These are phyloP conservation scores for Gymnocypris eckloni DNA, from an alignment of 2,797 vertebrate species.

Conservation along the genomic window DNA sequence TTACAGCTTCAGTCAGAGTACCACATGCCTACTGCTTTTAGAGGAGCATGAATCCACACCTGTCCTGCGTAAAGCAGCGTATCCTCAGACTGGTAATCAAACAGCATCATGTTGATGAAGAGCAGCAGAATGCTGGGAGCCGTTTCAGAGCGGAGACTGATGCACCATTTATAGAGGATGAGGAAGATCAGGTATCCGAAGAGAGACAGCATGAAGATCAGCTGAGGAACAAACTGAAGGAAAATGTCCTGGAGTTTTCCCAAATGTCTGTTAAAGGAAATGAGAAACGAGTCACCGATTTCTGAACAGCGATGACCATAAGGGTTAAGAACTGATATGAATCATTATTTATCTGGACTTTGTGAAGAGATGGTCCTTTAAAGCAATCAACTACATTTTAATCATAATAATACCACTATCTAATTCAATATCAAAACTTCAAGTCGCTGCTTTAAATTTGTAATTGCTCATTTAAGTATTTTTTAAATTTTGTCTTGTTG, in stretches of 20 bases:
- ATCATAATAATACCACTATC: not conserved
- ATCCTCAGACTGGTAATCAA: constrained; percentile 49
- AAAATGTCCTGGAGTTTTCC: constrained; percentile 55
- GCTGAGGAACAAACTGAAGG: constrained; percentile 64
- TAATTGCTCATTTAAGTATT: no score
- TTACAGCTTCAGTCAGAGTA: not conserved
- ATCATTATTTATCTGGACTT: not conserved
- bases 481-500: no score
- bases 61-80: constrained; percentile 58
- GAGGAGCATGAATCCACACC: constrained; percentile 47
- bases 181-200: constrained; percentile 67
- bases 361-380: not conserved
- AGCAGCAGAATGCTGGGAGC: constrained; percentile 66
- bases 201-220: constrained; percentile 64
- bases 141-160: constrained; percentile 48
- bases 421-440: not conserved
- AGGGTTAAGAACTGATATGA: not conserved
- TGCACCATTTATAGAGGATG: constrained; percentile 67
- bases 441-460: no score
- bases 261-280: constrained; percentile 56
- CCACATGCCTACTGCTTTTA: not conserved
- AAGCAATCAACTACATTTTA: not conserved
- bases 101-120: constrained; percentile 70
- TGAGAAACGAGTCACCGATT: not conserved
- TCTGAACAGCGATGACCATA: not conserved